Evolutionary conservation across 2,797 vertebrate genomes (phyloP).

Genomic region (Macrochelys suwanniensis): DNA sequence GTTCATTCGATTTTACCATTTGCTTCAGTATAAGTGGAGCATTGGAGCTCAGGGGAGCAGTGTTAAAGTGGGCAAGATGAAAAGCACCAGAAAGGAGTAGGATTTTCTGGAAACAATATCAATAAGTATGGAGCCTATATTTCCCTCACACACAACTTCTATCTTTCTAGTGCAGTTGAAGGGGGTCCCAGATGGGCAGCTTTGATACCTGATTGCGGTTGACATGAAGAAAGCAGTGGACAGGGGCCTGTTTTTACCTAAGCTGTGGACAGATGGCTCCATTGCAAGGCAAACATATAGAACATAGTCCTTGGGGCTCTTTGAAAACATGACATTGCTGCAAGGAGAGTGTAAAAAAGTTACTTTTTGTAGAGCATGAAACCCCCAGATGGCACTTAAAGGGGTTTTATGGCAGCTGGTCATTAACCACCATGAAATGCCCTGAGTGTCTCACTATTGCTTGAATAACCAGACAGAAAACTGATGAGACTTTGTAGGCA

Average conservation of each 20-base stretch:
- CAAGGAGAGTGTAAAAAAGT: neutral
- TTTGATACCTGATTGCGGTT: neutral
- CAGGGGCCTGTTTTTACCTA: neutral
- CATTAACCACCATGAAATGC: neutral
- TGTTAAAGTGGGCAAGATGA: neutral
- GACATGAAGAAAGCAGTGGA: rapidly evolving
- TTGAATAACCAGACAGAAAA: neutral
- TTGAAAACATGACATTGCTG: rapidly evolving
- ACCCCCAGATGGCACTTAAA: neutral
- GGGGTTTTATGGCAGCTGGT: neutral
- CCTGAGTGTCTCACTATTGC: neutral
- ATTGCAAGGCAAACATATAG: neutral
- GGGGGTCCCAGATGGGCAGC: neutral
- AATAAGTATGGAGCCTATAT: neutral
- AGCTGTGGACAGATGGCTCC: neutral
- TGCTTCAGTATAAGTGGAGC: neutral
- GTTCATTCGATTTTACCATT: neutral
- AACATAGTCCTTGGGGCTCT: neutral
- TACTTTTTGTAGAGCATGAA: neutral
- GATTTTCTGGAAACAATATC: neutral
- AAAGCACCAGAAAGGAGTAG: neutral
- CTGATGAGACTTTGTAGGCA: neutral
- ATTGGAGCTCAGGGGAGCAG: neutral
- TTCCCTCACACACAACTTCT: neutral
- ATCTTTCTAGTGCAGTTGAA: neutral